phyloP scores from a whole-genome alignment of 2,797 vertebrate species.

The Eptatretus atami region DNA sequence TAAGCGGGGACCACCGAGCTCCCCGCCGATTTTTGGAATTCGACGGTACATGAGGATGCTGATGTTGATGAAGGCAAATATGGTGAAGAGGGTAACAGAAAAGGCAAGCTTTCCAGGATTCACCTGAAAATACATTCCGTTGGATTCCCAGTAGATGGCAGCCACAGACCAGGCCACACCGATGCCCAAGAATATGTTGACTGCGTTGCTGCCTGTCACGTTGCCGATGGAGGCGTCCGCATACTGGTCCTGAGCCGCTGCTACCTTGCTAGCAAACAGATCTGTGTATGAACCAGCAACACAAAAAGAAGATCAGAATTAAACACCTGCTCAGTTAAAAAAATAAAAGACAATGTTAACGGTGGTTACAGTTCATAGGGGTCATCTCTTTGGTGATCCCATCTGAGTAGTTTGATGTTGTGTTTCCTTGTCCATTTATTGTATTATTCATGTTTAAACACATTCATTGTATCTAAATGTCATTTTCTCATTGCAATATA shows the following conservation, averaged over 20 bases:
- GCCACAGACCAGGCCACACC: conserved; percentile 53
- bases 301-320: neutral
- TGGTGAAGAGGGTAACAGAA: conserved; percentile 40
- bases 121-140: conserved; percentile 23
- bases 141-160: conserved; percentile 26
- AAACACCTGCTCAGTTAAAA: too few species aligned
- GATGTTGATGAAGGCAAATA: conserved; percentile 24
- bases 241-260: conserved; percentile 42
- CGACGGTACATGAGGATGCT: conserved; percentile 29
- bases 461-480: too few species aligned
- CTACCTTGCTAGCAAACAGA: conserved; percentile 43
- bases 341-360: too few species aligned
- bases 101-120: conserved; percentile 34
- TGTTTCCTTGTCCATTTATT: too few species aligned
- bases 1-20: conserved; percentile 35
- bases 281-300: conserved; percentile 14
- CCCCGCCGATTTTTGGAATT: conserved; percentile 20
- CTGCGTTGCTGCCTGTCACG: conserved; percentile 43
- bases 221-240: conserved; percentile 46
- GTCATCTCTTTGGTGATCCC: too few species aligned
- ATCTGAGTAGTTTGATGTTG: too few species aligned
- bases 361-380: too few species aligned
- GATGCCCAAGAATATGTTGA: conserved; percentile 45
- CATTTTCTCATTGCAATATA: too few species aligned
- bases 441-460: too few species aligned